Evolutionary conservation across 2,888 invertebrate species (phyloP).

Genomic region (Drosophila hamatofila): DNA sequence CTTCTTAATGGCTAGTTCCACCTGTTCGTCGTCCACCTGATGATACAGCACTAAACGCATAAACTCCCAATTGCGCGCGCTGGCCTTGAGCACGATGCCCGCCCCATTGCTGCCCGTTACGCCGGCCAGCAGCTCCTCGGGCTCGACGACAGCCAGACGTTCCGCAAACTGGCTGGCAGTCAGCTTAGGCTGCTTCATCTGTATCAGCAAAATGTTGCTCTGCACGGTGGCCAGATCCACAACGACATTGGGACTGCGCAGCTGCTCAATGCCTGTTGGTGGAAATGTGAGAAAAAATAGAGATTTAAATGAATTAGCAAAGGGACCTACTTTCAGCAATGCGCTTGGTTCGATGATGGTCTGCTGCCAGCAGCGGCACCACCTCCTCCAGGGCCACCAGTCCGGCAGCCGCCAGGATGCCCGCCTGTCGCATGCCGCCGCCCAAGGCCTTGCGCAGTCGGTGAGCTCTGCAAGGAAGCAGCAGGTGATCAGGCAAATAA

Average conservation of each 20-base stretch:
- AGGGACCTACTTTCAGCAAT: constrained; percentile 88
- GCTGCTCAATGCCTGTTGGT: constrained; percentile 87
- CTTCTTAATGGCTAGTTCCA: constrained; percentile 90
- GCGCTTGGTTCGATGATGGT: constrained; percentile 90
- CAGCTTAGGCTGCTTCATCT: constrained; percentile 86
- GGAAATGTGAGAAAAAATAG: neutral
- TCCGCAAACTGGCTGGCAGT: constrained; percentile 87
- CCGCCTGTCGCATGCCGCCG: constrained; percentile 97
- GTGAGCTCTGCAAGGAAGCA: constrained; percentile 88
- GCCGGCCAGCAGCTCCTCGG: constrained; percentile 86
- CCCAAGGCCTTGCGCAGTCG: constrained; percentile 94
- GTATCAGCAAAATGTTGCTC: constrained; percentile 91
- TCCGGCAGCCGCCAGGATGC: constrained; percentile 96
- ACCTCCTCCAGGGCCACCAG: constrained; percentile 93
- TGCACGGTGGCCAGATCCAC: constrained; percentile 89
- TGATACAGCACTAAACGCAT: constrained; percentile 90
- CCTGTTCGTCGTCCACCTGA: constrained; percentile 89
- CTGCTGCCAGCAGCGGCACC: constrained; percentile 89
- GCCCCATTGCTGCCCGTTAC: constrained; percentile 83
- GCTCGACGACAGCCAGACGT: constrained; percentile 86
- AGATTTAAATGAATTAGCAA: neutral
- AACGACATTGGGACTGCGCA: constrained; percentile 87
- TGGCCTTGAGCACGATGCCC: constrained; percentile 87
- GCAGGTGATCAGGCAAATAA: neutral
- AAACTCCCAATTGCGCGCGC: constrained; percentile 87